These are phyloP conservation scores for Cyclopterus lumpus DNA, from an alignment of 2,797 vertebrate species.

Conservation along the genomic window DNA sequence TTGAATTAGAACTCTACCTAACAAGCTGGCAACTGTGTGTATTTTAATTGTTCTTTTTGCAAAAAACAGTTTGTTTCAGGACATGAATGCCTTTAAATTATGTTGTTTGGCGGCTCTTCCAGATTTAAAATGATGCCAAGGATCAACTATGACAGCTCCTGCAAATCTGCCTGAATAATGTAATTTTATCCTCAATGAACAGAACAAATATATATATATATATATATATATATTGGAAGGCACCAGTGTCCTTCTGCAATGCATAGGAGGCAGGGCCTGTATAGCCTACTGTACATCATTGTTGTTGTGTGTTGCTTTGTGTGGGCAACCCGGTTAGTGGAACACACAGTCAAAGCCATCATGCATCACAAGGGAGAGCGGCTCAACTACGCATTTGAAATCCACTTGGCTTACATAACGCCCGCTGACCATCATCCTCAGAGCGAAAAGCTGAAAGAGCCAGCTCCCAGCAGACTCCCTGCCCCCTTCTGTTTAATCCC, in stretches of 20 bases:
- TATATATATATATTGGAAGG: neutral
- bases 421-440: conserved; percentile 75
- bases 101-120: neutral
- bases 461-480: conserved; percentile 57
- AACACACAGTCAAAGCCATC: conserved; percentile 63
- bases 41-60: neutral
- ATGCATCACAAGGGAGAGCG: conserved; percentile 56
- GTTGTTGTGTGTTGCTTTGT: conserved; percentile 38
- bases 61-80: neutral
- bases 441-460: conserved; percentile 69
- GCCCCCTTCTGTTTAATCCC: conserved; percentile 76
- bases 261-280: conserved; percentile 6
- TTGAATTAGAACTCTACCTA: neutral
- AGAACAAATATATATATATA: neutral
- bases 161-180: conserved; percentile 17
- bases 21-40: neutral
- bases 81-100: neutral
- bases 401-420: conserved; percentile 77
- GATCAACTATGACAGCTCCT: neutral
- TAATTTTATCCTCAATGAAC: conserved; percentile 15
- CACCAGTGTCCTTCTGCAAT: conserved; percentile 19
- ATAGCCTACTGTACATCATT: conserved; percentile 13
- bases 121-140: neutral
- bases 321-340: conserved; percentile 50
- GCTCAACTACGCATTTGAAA: conserved; percentile 69